phyloP scores from a whole-genome alignment of 92 coral and sea anemone genomes.

The Blastomussa wellsi region DNA sequence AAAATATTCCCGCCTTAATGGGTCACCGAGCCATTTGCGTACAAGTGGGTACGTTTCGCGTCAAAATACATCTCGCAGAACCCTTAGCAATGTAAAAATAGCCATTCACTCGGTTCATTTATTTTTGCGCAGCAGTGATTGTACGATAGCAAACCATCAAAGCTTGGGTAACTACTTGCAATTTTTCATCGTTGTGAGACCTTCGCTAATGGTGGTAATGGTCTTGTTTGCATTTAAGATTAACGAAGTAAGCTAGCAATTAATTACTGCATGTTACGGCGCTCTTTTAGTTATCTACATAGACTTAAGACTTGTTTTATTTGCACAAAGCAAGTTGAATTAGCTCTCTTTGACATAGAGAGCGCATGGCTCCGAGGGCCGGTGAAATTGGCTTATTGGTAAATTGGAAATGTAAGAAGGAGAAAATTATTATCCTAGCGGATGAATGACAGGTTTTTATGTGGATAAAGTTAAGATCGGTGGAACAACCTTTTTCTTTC shows the following conservation, averaged over 20 bases:
- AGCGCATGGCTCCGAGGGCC: not conserved
- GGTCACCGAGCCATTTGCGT: constrained; percentile 33
- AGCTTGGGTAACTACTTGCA: not conserved
- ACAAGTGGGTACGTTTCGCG: constrained; percentile 24
- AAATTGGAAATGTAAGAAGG: constrained; percentile 38
- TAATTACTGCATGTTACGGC: constrained; percentile 6
- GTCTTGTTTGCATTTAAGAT: constrained; percentile 40
- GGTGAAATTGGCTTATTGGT: constrained; percentile 29
- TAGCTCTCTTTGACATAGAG: constrained; percentile 4
- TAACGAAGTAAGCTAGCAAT: constrained; percentile 32
- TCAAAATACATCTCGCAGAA: constrained; percentile 23
- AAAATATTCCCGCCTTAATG: constrained; percentile 46
- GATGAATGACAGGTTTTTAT: constrained; percentile 36
- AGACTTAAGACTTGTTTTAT: not conserved
- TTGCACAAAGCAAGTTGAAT: not conserved
- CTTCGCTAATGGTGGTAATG: not conserved
- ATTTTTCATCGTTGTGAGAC: not conserved
- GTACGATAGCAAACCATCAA: not conserved
- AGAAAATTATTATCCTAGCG: constrained; percentile 39
- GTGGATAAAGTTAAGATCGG: constrained; percentile 4
- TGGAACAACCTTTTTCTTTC: not conserved
- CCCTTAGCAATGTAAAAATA: constrained; percentile 11
- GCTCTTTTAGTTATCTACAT: not conserved
- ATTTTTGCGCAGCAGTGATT: not conserved
- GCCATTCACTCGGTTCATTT: not conserved